These are phyloP conservation scores for Ophion obscuratus DNA, from an alignment of 2,888 invertebrate species.

Conservation along the genomic window DNA sequence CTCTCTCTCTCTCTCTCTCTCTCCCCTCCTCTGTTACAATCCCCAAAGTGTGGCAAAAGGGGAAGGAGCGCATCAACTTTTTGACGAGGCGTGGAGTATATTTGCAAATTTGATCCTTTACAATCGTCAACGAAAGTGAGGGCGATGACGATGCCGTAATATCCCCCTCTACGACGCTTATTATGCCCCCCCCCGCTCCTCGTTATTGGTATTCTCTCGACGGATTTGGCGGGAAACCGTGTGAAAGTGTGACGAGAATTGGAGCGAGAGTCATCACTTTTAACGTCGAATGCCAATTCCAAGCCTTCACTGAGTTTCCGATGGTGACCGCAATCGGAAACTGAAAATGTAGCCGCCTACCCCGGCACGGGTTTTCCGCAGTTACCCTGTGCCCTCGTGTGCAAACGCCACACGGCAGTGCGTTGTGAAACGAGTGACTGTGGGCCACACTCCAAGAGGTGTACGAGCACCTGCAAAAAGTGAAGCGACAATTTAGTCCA, in stretches of 20 bases:
- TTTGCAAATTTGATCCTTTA: constrained; percentile 59
- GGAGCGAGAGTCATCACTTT: neutral
- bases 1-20: neutral
- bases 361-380: too few relatives aligned
- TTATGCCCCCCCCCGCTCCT: constrained; percentile 35
- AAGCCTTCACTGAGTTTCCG: too few relatives aligned
- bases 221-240: neutral
- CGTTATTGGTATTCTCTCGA: constrained; percentile 34
- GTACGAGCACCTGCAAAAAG: too few relatives aligned
- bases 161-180: constrained; percentile 28
- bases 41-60: constrained; percentile 18
- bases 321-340: too few relatives aligned
- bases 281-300: neutral
- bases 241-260: neutral
- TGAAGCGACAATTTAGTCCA: too few relatives aligned
- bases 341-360: too few relatives aligned
- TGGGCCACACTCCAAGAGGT: too few relatives aligned
- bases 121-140: constrained; percentile 30
- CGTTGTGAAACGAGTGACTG: too few relatives aligned
- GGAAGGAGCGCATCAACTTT: constrained; percentile 37
- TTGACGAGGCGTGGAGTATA: constrained; percentile 65
- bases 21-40: constrained; percentile 14
- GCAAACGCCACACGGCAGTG: too few relatives aligned
- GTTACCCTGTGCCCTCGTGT: too few relatives aligned
- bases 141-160: constrained; percentile 60